Evolutionary conservation across 2,888 invertebrate genomes (phyloP), one percentile per base, ranked within the genome.

Genomic region (Scaeva pyrastri): DNA sequence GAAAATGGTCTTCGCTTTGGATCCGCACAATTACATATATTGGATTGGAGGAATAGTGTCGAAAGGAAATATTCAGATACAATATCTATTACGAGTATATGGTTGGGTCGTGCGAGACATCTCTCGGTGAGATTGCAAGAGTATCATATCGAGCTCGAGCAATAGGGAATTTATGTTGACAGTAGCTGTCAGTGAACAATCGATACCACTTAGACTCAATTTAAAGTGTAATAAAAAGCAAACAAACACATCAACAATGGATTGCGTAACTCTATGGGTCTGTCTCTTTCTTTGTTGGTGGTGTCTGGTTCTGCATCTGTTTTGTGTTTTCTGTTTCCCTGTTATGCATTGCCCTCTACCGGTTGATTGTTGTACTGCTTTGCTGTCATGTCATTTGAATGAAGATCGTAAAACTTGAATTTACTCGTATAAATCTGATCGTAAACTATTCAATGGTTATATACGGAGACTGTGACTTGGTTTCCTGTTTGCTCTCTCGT

Each of bases 141-240:
- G 41, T 76, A 21, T 70, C 12, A 21, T n/a, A 8, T 3, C 11
- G 11, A 41, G 16, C 10, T 31, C n/a, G n/a, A n/a, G n/a, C n/a
- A n/a, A n/a, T n/a, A n/a, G 62, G 72, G 41, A 64, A 86, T 86
- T 82, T 86, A 86, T 82, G 82, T 77, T 86, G 86, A 82, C 86
- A 86, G 86, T 74, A 86, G 82, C 86, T 86, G 86, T 86, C 82
- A 62, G 73, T 77, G 66, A 82, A 86, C 86, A 86, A 82, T 86
- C 82, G 82, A 86, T 86, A 70, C 82, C 82, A 86, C 86, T 86
- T 86, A 86, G 73, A 70, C 58, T 48, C 86, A 77, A 86, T 82
- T 74, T 68, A 58, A 68, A 68, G 66, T 60, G 66, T 60, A 76
- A 68, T 77, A 82, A 82, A 82, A 82, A 74, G 82, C 78, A 86